Evolutionary conservation across 2,797 vertebrate species (phyloP).

Genomic region (Liasis olivaceus): DNA sequence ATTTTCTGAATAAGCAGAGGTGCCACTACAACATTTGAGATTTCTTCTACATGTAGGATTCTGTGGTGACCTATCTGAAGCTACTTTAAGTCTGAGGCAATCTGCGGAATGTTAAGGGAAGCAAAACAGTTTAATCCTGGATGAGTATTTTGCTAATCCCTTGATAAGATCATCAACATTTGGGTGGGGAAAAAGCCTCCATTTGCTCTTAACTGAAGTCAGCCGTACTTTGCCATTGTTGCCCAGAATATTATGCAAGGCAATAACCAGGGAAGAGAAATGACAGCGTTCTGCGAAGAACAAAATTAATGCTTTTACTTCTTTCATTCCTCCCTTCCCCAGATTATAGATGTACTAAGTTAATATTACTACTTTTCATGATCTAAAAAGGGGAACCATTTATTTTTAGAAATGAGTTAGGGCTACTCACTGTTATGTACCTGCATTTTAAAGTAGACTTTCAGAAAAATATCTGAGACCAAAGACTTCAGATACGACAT

Average conservation of each 20-base stretch:
- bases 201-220: background rate
- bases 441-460: slow-evolving; percentile 10
- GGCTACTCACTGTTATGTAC: background rate
- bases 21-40: no score
- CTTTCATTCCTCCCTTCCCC: no score
- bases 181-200: no score
- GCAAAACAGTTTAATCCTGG: background rate
- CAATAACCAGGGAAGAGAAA: background rate
- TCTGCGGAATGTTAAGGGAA: background rate
- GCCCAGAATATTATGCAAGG: no score
- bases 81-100: background rate
- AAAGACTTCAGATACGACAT: background rate
- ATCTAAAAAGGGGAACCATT: background rate
- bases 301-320: background rate
- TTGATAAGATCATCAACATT: background rate
- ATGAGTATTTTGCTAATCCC: background rate
- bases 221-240: background rate
- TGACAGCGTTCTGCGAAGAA: background rate
- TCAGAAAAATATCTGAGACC: background rate
- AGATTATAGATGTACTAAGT: background rate
- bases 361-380: background rate
- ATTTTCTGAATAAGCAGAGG: no score
- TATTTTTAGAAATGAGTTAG: background rate
- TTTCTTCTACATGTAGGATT: no score
- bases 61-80: background rate